Evolutionary conservation across 2,113 vertebrate genomes (phyloP), one percentile per base, ranked within the genome.

Genomic region (Beaufortia kweichowensis): DNA sequence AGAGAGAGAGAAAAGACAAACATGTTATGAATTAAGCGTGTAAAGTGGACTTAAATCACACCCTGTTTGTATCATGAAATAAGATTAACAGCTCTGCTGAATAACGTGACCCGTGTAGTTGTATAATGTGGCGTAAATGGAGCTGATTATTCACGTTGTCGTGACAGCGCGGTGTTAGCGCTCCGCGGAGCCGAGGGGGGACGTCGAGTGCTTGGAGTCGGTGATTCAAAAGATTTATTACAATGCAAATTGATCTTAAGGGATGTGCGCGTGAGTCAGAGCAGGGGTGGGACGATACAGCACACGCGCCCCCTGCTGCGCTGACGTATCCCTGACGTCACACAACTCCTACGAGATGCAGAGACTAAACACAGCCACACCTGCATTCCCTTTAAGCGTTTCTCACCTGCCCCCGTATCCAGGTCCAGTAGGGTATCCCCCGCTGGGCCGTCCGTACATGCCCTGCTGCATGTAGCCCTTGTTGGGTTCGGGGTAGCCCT

Each of bases 401-500:
- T 53, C 48, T 91, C 86, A 98, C 97, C 95, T 95, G 24, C 94
- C 85, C 0, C 92, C 43, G 2, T 98, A 98, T 59, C 91, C 86
- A 0, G 93, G 90, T 3, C 88, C 90, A 0, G 91, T 83, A 55
- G 87, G 89, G 81, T 91, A 92, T 0, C 93, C 87, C 17, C 93
- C 92, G 26, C 89, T 70, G 1, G 90, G 90, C 0, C 96, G 94
- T 23, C 94, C 88, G 0, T 98, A 98, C 90, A 97, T 89, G 0
- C 92, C 86, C 0, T 93, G 93, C 71, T 95, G 96, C 70, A 94
- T 87, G 0, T 95, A 97, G 23, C 92, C 90, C 84, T 98, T 98
- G 29, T 86, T 85, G 0, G 94, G 83, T 0, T 98, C 96, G 0
- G 90, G 78, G 0, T 97, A 98, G 0, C 94, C 88, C 86, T 95